Conservation (phyloP, 2,113 vertebrate genomes). For the Varanus salvator region DNA sequence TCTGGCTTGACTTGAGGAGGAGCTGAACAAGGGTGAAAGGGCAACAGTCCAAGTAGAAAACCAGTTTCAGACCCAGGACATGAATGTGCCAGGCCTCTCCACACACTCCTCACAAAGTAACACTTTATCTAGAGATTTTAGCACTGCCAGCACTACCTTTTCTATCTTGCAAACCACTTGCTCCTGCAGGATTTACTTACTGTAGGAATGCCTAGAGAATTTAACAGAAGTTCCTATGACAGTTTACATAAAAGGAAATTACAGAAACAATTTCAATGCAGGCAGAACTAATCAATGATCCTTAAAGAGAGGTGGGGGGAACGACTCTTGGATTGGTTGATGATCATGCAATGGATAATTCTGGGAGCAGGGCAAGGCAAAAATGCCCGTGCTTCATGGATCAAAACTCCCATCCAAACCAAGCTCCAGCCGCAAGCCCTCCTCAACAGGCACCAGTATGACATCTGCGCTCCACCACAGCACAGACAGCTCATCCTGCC, state of each 20-base stretch:
- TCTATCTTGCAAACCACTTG: not conserved
- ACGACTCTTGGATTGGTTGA: not conserved
- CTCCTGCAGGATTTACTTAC: not conserved
- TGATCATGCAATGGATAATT: not conserved
- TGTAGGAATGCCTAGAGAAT: not conserved
- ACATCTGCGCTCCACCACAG: not conserved
- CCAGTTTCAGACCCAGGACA: not conserved
- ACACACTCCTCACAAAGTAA: not conserved
- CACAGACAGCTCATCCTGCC: not conserved
- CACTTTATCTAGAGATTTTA: not conserved
- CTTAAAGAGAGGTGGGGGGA: not conserved
- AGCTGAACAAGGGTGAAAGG: not conserved
- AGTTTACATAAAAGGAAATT: not conserved
- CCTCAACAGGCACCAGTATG: not conserved
- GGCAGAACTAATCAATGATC: not conserved
- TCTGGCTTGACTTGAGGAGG: not conserved
- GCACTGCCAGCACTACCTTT: not conserved
- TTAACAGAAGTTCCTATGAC: not conserved
- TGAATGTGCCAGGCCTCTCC: not conserved
- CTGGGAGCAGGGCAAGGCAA: not conserved
- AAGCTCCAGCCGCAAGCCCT: not conserved
- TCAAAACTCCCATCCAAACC: not conserved
- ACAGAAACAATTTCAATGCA: not conserved
- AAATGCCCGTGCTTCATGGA: not conserved
- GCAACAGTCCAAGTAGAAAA: not conserved